Evolutionary conservation across 1,140 invertebrate genomes (phyloP).

Genomic region (Vanessa atalanta): DNA sequence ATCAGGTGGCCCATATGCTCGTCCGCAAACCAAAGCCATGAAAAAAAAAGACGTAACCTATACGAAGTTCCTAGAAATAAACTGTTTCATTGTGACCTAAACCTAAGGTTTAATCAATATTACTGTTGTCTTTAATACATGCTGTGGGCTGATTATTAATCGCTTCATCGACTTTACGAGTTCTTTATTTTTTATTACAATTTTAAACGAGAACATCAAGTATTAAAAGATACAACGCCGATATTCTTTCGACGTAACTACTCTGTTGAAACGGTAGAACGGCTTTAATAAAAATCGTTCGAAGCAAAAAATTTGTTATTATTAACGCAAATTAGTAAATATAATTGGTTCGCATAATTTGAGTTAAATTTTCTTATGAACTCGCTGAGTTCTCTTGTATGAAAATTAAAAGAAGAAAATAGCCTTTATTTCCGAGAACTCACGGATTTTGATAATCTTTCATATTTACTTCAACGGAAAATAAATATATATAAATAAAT

Average conservation of each 20-base stretch:
- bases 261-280: neutral
- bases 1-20: too few relatives aligned
- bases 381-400: neutral
- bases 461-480: too few relatives aligned
- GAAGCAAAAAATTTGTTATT: neutral
- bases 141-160: constrained; percentile 18
- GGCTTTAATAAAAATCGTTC: neutral
- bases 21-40: too few relatives aligned
- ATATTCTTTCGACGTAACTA: neutral
- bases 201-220: constrained; percentile 6
- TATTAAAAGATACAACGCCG: neutral
- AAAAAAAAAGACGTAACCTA: too few relatives aligned
- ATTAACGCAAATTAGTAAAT: neutral
- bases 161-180: constrained; percentile 3
- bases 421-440: too few relatives aligned
- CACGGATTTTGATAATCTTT: too few relatives aligned
- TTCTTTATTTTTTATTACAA: constrained; percentile 10
- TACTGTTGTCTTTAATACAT: neutral
- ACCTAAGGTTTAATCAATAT: constrained; percentile 10
- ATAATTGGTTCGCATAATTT: neutral
- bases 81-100: neutral
- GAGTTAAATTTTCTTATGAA: neutral
- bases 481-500: neutral
- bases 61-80: neutral
- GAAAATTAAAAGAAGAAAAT: too few relatives aligned